A percentile compares a stretch with the other conserved stretches of the same genome.
Evolutionary conservation across 2,113 vertebrate species (phyloP).

Genomic region (Willisornis vidua): DNA sequence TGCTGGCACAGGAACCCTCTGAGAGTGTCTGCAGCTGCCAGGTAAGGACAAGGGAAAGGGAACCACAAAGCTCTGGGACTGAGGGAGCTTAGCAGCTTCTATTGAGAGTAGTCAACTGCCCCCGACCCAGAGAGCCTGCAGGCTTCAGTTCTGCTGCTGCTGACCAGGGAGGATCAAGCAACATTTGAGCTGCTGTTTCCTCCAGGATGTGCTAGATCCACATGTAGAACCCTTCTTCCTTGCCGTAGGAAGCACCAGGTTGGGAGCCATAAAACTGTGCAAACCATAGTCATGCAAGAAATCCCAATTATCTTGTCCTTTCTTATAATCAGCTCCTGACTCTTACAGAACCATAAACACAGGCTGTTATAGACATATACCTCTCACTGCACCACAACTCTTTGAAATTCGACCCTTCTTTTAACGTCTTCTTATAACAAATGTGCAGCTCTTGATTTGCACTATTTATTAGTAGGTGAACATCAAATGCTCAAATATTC

Average conservation of each 20-base stretch:
- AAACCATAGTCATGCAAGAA: background rate
- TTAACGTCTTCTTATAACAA: background rate
- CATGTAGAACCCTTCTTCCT: background rate
- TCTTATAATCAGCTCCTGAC: background rate
- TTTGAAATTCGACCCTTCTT: background rate
- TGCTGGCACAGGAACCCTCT: background rate
- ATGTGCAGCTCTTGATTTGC: background rate
- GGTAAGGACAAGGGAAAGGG: background rate
- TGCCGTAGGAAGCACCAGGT: background rate
- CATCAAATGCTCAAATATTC: background rate
- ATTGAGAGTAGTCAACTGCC: accelerated
- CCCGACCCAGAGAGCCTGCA: background rate
- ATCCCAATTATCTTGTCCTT: background rate
- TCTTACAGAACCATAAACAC: background rate
- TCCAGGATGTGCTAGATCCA: background rate
- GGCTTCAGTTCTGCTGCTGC: background rate
- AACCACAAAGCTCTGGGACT: background rate
- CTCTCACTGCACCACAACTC: background rate
- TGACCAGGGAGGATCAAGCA: background rate
- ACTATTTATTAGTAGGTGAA: background rate
- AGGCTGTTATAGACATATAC: background rate
- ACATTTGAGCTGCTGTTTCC: background rate
- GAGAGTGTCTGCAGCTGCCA: background rate
- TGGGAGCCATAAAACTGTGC: background rate
- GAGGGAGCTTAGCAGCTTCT: background rate